Base-by-base conservation (phyloP, 2,797 vertebrate species). In the Pseudochaenichthys georgianus region DNA sequence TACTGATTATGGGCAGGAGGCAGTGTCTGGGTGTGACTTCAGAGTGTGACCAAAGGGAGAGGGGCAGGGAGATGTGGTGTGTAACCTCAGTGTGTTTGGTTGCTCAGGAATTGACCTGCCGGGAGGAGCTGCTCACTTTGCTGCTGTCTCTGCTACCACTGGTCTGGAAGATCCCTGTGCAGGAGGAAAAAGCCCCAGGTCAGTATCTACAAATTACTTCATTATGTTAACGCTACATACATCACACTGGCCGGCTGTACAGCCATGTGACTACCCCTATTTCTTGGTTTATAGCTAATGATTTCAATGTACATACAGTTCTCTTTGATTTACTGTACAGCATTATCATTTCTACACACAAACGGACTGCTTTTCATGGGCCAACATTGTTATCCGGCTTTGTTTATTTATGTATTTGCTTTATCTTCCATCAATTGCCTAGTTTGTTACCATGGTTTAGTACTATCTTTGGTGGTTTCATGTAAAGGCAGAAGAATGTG, bases 131-230 rank as follows among this genome's bases (percentile, higher is more conserved):
- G 80, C 96, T 99, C 70, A 99, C 97, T 43, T 92, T 99, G 55
- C 95, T 99, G 67, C 91, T 99, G 82, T 99, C 98, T 0, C 95
- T 99, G 51, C 92, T 99, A 61, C 98, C 98, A 0, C 69, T 99
- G 83, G 97, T 99, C 19, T 99, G 98, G 98, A 99, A 97, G 94
- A 99, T 99, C 81, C 97, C 98, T 28, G 96, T 99, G 17, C 96
- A 96, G 87, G 96, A 98, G 90, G 96, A 97, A 88, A 97, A 96
- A 94, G 96, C 97, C 73, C 89, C 95, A 95, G 97, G 98, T 99
- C 66, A 55, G 91, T 91, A 19, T 64, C 9, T 3, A 21, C 41
- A 51, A 42, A 31, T 54, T 19, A 19, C 13, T 78, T 50, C 3
- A 73, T 28, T 3, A 58, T 21, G 15, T 50, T 70, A 48, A 54